phyloP scores from a whole-genome alignment of 2,888 invertebrate genomes.

The Mythimna pallens region DNA sequence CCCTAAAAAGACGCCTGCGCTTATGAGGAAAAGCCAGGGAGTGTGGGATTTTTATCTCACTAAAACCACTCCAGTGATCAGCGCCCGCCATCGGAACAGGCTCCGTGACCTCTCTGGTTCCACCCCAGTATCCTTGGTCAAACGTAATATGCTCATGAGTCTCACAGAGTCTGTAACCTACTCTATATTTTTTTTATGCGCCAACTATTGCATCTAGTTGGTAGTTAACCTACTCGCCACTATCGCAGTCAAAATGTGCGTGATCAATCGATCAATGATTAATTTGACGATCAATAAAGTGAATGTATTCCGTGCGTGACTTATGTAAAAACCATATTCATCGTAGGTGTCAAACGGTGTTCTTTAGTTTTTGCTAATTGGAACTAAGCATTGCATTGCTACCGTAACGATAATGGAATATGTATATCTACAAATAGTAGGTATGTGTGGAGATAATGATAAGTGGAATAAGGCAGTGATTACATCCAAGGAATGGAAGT shows the following conservation, averaged over 20 bases:
- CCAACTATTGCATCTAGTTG: background rate
- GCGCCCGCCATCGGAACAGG: too few relatives aligned
- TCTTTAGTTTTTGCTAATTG: slow-evolving; percentile 18
- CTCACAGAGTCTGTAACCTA: background rate
- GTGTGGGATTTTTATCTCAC: too few relatives aligned
- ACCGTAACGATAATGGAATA: background rate
- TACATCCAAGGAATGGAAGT: too few relatives aligned
- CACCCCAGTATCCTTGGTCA: too few relatives aligned
- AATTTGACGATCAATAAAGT: slow-evolving; percentile 21
- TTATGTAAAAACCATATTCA: slow-evolving; percentile 36
- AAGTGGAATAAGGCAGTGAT: too few relatives aligned
- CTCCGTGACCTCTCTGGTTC: too few relatives aligned
- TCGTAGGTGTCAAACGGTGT: slow-evolving; percentile 9
- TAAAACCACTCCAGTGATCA: too few relatives aligned
- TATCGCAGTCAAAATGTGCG: background rate
- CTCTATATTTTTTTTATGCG: background rate
- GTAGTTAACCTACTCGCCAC: background rate
- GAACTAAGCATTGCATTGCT: background rate
- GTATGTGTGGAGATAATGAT: too few relatives aligned
- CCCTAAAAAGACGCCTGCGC: too few relatives aligned
- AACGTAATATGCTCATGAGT: too few relatives aligned
- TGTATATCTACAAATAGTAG: too few relatives aligned
- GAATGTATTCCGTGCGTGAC: slow-evolving; percentile 42
- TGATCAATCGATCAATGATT: slow-evolving; percentile 48
- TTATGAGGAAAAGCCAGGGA: too few relatives aligned